These are phyloP conservation scores for Cochlearius cochlearius DNA, from an alignment of 2,113 vertebrate genomes.

Conservation along the genomic window DNA sequence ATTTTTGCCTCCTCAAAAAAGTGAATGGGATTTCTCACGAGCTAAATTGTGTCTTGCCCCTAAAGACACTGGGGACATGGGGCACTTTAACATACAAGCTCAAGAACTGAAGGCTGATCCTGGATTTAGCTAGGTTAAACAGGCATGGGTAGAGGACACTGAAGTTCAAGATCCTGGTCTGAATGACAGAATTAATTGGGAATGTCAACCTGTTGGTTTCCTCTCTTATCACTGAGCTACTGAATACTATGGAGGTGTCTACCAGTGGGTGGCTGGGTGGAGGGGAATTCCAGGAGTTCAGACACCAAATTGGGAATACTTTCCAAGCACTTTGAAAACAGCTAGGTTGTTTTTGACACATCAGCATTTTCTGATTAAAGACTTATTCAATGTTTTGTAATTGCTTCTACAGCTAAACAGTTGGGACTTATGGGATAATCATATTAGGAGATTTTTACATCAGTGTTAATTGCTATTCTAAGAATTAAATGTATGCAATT, in stretches of 20 bases:
- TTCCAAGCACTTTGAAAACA: not conserved
- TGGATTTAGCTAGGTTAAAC: not conserved
- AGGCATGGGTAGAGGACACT: not conserved
- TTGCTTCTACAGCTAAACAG: not conserved
- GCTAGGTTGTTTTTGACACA: not conserved
- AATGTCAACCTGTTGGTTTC: not conserved
- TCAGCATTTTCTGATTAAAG: not conserved
- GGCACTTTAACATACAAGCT: not conserved
- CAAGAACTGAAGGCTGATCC: not conserved
- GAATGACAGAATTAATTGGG: not conserved
- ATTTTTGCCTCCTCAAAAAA: not conserved
- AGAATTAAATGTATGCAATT: not conserved
- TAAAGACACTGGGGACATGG: accelerated
- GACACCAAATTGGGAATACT: not conserved
- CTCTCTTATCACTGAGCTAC: not conserved
- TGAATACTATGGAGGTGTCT: not conserved
- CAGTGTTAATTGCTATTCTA: not conserved
- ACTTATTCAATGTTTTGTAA: not conserved
- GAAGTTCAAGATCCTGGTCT: not conserved
- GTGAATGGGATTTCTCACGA: not conserved
- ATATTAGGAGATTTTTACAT: not conserved
- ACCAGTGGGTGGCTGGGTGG: accelerated
- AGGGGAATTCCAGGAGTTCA: not conserved
- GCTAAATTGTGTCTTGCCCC: not conserved
- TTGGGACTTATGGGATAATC: accelerated